A percentile compares a stretch with the other conserved stretches of the same genome.
Evolutionary conservation across 2,113 vertebrate genomes (phyloP).

Genomic region (Piprites chloris): DNA sequence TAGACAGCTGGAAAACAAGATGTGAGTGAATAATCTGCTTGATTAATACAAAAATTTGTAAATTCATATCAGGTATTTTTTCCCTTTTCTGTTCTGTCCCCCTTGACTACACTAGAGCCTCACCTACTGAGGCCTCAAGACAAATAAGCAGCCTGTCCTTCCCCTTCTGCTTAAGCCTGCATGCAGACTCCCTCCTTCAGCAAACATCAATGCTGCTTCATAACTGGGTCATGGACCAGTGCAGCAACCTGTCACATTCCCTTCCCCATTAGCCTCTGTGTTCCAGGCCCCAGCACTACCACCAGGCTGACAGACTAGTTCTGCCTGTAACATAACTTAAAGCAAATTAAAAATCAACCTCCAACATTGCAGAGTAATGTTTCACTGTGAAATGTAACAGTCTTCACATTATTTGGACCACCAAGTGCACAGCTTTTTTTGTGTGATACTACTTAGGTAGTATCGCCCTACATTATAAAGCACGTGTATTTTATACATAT

Average conservation of each 20-base stretch:
- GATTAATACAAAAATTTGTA: not conserved
- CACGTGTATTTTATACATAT: not conserved
- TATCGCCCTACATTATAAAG: not conserved
- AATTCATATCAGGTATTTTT: not conserved
- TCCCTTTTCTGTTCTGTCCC: not conserved
- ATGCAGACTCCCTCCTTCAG: not conserved
- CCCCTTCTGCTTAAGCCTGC: not conserved
- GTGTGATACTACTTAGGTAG: not conserved
- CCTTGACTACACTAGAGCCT: not conserved
- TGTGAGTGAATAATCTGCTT: not conserved
- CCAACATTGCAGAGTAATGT: not conserved
- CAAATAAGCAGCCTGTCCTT: not conserved
- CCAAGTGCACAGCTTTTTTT: not conserved
- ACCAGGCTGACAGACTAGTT: not conserved
- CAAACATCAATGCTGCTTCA: not conserved
- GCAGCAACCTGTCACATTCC: not conserved
- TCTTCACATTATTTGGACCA: not conserved
- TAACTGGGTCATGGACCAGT: not conserved
- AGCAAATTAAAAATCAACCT: not conserved
- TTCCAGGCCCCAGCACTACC: not conserved
- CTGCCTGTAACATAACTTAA: not conserved
- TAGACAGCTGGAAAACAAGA: not conserved
- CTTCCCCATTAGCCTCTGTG: not conserved
- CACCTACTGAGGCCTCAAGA: not conserved
- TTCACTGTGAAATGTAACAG: not conserved